Evolutionary conservation across 2,888 invertebrate species (phyloP).

Genomic region (Gerris lacustris): DNA sequence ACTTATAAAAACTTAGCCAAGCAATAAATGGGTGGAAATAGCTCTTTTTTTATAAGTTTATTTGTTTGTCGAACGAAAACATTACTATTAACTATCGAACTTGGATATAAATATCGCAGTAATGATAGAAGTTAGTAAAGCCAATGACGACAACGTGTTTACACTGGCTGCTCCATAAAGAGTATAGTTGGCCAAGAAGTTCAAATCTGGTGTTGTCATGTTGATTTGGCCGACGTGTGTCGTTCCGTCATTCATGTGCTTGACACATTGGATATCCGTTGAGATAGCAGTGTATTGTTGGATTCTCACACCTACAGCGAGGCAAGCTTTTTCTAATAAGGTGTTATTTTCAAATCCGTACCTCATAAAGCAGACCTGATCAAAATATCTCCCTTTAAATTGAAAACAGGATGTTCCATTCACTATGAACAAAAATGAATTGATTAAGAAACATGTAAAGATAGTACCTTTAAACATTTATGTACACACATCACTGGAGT

Average conservation of each 20-base stretch:
- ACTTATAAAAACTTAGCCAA: too few relatives aligned
- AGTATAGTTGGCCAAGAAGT: background rate
- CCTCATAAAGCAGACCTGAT: background rate
- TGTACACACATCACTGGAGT: too few relatives aligned
- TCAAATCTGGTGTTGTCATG: background rate
- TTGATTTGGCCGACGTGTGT: background rate
- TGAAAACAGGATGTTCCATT: background rate
- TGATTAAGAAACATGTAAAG: too few relatives aligned
- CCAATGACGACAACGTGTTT: background rate
- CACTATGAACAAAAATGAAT: background rate
- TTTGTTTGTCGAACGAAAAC: too few relatives aligned
- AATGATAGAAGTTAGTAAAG: background rate
- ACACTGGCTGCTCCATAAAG: background rate
- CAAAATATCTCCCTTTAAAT: background rate
- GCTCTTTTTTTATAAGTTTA: too few relatives aligned
- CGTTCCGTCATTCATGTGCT: background rate
- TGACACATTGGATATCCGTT: background rate
- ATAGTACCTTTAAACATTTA: too few relatives aligned
- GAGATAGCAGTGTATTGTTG: background rate
- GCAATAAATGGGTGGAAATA: too few relatives aligned
- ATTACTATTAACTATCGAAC: background rate
- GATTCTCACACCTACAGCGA: background rate
- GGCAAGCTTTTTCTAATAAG: background rate
- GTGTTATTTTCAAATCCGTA: background rate
- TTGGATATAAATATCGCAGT: background rate